Evolutionary conservation across 1,140 invertebrate species (phyloP).

Genomic region (Ostrea denselamellosa): DNA sequence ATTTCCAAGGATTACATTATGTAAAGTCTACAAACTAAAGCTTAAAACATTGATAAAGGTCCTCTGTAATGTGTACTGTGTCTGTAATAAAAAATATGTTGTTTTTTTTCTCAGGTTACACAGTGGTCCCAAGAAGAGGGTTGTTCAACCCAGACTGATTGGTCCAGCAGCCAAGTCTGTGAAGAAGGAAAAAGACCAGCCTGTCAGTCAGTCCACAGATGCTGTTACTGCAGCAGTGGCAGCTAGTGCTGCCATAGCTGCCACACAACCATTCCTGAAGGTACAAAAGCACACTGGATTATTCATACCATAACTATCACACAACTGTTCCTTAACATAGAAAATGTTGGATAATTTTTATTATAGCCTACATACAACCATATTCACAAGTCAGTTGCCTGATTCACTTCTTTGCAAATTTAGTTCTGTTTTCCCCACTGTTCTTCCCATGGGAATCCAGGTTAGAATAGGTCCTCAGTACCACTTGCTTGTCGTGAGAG

Average conservation of each 20-base stretch:
- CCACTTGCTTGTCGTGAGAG: too few relatives aligned
- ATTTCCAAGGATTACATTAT: too few relatives aligned
- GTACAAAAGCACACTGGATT: conserved; percentile 45
- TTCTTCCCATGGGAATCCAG: too few relatives aligned
- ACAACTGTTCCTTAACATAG: too few relatives aligned
- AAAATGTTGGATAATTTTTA: conserved; percentile 12
- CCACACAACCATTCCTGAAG: conserved; percentile 73
- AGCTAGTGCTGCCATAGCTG: conserved; percentile 73
- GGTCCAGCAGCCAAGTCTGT: conserved; percentile 40
- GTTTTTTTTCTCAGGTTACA: conserved; percentile 37
- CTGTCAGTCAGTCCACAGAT: conserved; percentile 49
- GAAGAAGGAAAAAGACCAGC: conserved; percentile 34
- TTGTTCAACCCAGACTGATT: conserved; percentile 70
- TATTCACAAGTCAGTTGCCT: too few relatives aligned
- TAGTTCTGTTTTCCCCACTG: too few relatives aligned
- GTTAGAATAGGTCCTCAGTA: too few relatives aligned
- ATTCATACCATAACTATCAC: not conserved
- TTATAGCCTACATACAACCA: conserved; percentile 72
- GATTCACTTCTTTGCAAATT: too few relatives aligned
- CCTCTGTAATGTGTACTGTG: not conserved
- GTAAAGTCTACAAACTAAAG: not conserved
- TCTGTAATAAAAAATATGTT: not conserved
- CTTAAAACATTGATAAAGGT: not conserved
- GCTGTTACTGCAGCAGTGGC: conserved; percentile 68
- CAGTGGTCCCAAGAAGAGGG: conserved; percentile 65